These are phyloP conservation scores for Venusia cambrica DNA, from an alignment of 2,888 invertebrate species.

Conservation along the genomic window DNA sequence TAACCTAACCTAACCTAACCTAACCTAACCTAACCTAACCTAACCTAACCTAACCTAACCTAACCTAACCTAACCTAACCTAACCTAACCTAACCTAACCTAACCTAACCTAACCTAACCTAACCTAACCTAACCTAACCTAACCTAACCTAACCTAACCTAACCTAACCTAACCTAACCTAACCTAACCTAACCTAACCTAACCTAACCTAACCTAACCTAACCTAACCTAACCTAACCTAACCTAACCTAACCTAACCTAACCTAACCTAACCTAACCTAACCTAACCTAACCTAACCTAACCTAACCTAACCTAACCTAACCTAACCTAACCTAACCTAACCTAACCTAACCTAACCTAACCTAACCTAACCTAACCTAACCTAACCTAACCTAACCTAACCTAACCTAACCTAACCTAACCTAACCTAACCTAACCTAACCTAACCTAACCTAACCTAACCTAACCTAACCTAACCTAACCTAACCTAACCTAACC, in stretches of 20 bases:
- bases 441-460: conserved; percentile 15
- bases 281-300: conserved; percentile 8
- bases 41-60: conserved; percentile 5
- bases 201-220: conserved; percentile 5
- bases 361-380: conserved; percentile 5
- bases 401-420: conserved; percentile 11
- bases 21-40: conserved; percentile 4
- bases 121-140: conserved; percentile 5
- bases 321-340: conserved; percentile 8
- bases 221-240: conserved; percentile 8
- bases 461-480: conserved; percentile 13
- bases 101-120: conserved; percentile 5
- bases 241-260: conserved; percentile 8
- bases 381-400: background rate
- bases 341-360: background rate
- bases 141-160: conserved; percentile 3
- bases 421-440: conserved; percentile 11
- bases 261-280: conserved; percentile 8
- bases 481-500: conserved; percentile 23
- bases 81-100: conserved; percentile 5
- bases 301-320: conserved; percentile 8
- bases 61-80: conserved; percentile 4
- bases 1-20: conserved; percentile 5
- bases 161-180: conserved; percentile 5
- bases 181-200: conserved; percentile 5